Evolutionary conservation across 2,113 vertebrate genomes (phyloP), one percentile per base, ranked within the genome.

Genomic region (Hippoglossus stenolepis): DNA sequence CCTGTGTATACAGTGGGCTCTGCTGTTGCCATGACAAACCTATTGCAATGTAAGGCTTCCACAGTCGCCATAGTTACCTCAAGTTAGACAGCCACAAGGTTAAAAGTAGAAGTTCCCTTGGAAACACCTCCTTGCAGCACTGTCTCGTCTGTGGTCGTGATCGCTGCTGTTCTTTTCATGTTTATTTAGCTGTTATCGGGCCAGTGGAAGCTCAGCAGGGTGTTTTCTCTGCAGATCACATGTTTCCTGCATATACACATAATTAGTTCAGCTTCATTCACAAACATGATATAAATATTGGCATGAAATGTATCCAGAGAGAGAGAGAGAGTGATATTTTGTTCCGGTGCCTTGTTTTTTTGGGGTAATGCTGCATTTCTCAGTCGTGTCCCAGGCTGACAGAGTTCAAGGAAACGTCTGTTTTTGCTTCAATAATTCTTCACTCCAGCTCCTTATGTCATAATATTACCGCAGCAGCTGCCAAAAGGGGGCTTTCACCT

Each of bases 101-200:
- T 83, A 70, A 79, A 83, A 76, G 80, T 80, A 80, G 61, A 62
- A 65, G 21, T 85, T 26, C 62, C 64, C 70, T 81, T 73, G 77
- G 77, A 78, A 83, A 78, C 73, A 70, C 49, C 18, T n/a, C 15
- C 24, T 47, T 11, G 14, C 23, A 64, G 58, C 20, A 65, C 31
- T 24, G 65, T 40, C 43, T 60, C 9, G 2, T 67, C 57, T 53
- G 63, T 15, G 24, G 24, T 53, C 38, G 5, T 40, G 51, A 70
- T 17, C 20, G 65, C 60, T 28, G 3, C 24, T 70, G 23, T 62
- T 18, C 53, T 71, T 26, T 63, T 28, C 18, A 38, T 14, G 28
- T 66, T 67, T 58, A 2, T 51, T 56, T 49, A 2, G 43, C 40
- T 45, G 14, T 53, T 40, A 43, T 59, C 11, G 11, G 0, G 5